These are phyloP conservation scores for Thysanoteuthis rhombus DNA, from an alignment of 2,888 invertebrate genomes.

Conservation along the genomic window DNA sequence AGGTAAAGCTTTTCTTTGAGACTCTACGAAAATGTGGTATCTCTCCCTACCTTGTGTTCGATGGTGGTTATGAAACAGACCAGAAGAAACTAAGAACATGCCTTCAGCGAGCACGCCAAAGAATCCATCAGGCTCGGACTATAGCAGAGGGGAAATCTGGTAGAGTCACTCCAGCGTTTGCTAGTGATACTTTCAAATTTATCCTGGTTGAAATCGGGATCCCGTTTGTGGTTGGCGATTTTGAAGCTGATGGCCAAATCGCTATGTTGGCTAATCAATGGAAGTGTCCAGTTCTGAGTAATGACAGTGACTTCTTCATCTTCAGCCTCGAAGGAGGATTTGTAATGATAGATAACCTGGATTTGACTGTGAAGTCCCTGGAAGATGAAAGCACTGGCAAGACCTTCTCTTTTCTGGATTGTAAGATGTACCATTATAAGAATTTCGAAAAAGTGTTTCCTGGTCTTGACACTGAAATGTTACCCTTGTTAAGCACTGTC, in stretches of 20 bases:
- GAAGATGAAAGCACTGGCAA: conserved; percentile 13
- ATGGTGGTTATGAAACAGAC: conserved; percentile 64
- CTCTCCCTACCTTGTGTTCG: conserved; percentile 63
- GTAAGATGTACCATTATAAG: conserved; percentile 77
- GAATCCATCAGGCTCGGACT: conserved; percentile 48
- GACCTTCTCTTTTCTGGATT: conserved; percentile 44
- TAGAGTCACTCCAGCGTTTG: conserved; percentile 79
- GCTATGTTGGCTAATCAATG: conserved; percentile 82
- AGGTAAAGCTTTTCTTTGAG: conserved; percentile 51
- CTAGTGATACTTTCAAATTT: conserved; percentile 80
- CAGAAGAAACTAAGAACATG: conserved; percentile 61
- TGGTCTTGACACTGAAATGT: conserved; percentile 75
- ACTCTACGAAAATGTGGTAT: conserved; percentile 55
- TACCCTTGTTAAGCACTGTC: conserved; percentile 84
- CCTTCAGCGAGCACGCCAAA: conserved; percentile 52
- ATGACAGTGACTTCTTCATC: conserved; percentile 94
- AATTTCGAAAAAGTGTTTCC: conserved; percentile 77
- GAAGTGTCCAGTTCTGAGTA: conserved; percentile 87
- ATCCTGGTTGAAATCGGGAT: conserved; percentile 76
- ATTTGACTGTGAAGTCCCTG: conserved; percentile 42
- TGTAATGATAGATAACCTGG: conserved; percentile 76
- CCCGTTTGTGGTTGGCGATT: conserved; percentile 79
- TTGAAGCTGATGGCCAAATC: conserved; percentile 90
- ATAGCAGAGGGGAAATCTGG: conserved; percentile 50
- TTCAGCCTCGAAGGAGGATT: conserved; percentile 79